Percentiles rank a stretch among this genome's conserved stretches.
phyloP scores from a whole-genome alignment of 2,113 vertebrate genomes.

The Lycocorax pyrrhopterus region DNA sequence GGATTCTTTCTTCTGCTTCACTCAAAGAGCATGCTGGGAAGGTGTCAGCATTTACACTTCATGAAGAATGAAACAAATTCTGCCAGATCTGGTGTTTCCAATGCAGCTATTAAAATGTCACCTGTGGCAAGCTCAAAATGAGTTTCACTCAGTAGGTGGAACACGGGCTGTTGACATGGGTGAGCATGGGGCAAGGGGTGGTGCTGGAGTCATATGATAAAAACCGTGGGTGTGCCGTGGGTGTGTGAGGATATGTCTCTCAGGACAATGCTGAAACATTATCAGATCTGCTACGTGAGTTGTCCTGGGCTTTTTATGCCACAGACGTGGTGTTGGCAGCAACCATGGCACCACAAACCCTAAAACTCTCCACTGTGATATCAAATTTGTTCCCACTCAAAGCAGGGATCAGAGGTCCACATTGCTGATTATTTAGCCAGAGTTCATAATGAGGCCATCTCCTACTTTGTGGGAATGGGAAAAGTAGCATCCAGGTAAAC shows the following conservation, averaged over 20 bases:
- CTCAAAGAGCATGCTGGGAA: not conserved
- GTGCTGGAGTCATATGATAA: not conserved
- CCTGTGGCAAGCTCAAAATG: not conserved
- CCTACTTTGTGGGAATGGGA: not conserved
- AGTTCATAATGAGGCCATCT: not conserved
- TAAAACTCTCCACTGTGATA: fast-evolving
- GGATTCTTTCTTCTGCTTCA: not conserved
- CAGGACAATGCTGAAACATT: fast-evolving
- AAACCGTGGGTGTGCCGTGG: fast-evolving
- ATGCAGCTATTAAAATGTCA: not conserved
- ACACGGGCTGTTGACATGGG: fast-evolving
- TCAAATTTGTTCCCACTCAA: not conserved
- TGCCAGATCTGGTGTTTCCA: not conserved
- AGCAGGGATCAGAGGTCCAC: no score
- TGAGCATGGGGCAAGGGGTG: fast-evolving
- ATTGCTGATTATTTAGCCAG: no score
- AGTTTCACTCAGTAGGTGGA: not conserved
- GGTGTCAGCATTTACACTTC: not conserved
- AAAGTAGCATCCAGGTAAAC: not conserved
- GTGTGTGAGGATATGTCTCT: not conserved
- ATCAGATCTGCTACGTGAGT: not conserved
- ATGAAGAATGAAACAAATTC: not conserved
- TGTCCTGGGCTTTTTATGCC: not conserved
- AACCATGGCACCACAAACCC: not conserved
- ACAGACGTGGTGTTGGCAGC: fast-evolving